Base-by-base conservation (phyloP, 1,140 invertebrate genomes). In the Cotesia typhae region DNA sequence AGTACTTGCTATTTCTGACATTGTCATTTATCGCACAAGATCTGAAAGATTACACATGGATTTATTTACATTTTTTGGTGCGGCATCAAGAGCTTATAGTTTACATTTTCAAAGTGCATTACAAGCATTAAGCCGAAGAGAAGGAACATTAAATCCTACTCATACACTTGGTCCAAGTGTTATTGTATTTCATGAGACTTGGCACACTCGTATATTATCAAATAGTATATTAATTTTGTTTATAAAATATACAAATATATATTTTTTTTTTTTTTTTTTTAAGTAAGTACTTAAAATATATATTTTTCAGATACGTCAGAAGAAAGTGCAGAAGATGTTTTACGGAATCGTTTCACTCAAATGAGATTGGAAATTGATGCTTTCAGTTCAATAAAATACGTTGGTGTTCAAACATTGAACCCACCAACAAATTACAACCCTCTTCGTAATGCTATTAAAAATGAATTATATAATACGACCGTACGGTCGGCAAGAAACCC, bases 131-230 rank as follows among this genome's bases (percentile, higher is more conserved):
- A 87, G 88, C 2, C 82, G 90, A 71, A 83, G 87, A 69, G 87
- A 87, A 75, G 88, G 88, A 37, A 83, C 88, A 82, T 53, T 85
- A 52, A 85, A 81, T 59, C 80, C 88, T 4, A 77, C 88, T 2
- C 89, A 88, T 70, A 84, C 88, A n/a, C 80, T 93, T 55, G 94
- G 94, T 6, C 94, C 94, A 37, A 89, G 91, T 71, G 88, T 95
- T 35, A 89, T 95, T 71, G 90, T 96, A 72, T 94, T 95, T 85
- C 94, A 96, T 82, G 94, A 95, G 85, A 95, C 94, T 2, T 86
- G 88, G 68, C 90, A 95, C 77, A 95, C 94, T n/a, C 87, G 88
- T 79, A 89, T 89, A 53, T 80, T 90, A 60, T 82, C 80, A 38
- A 84, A 83, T 38, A 85, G 87, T 86, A 78, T 73, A 1, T 10